A percentile compares a stretch with the other conserved stretches of the same genome.
These are phyloP conservation scores for Saccopteryx bilineata DNA, from an alignment of 2,113 vertebrate genomes.

Conservation along the genomic window DNA sequence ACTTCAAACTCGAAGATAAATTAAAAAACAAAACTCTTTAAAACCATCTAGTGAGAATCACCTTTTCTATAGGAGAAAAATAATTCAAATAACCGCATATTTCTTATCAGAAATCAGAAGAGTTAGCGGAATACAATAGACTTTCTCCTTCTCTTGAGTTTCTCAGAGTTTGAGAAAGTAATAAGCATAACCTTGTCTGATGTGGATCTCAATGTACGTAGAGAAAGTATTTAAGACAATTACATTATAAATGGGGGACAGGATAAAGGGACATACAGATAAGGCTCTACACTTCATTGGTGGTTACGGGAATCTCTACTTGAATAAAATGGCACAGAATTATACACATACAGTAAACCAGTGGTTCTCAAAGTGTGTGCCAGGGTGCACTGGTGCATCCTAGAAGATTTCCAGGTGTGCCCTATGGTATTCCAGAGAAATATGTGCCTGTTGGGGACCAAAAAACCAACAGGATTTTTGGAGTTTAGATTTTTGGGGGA, in stretches of 20 bases:
- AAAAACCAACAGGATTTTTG: too few species aligned
- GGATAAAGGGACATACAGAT: neutral
- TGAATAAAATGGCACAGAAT: neutral
- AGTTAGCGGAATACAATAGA: neutral
- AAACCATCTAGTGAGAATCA: neutral
- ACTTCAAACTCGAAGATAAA: slow-evolving; percentile 30
- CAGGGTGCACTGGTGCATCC: too few species aligned
- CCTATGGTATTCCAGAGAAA: too few species aligned
- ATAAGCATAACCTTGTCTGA: neutral
- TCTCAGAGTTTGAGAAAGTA: neutral
- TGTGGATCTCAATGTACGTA: neutral
- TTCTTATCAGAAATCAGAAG: slow-evolving; percentile 34
- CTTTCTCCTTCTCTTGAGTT: neutral
- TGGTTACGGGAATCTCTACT: neutral
- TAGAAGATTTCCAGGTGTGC: too few species aligned
- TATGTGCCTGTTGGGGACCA: too few species aligned
- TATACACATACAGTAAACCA: neutral
- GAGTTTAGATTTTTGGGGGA: too few species aligned
- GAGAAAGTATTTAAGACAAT: neutral
- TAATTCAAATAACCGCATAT: neutral
- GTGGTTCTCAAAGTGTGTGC: neutral
- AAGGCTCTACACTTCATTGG: neutral
- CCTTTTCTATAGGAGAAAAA: neutral
- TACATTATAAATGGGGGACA: neutral
- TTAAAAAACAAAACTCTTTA: neutral